A percentile compares a stretch with the other conserved stretches of the same genome.
These are phyloP conservation scores for Cettia cetti DNA, from an alignment of 2,113 vertebrate species.

Conservation along the genomic window DNA sequence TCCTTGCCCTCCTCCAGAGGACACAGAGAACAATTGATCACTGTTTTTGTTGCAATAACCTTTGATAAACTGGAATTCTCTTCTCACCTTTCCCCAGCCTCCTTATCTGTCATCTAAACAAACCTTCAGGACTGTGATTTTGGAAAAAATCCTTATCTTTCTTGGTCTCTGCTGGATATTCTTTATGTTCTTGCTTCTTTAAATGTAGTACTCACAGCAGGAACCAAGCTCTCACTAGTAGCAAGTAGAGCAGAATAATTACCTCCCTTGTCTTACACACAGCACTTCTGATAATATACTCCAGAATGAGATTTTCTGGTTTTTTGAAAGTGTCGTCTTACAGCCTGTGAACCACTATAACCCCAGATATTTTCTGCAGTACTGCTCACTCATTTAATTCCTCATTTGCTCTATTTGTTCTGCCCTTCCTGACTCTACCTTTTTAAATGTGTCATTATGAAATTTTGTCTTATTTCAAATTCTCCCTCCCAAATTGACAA, in stretches of 20 bases:
- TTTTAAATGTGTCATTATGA: background rate
- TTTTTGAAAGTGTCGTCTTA: background rate
- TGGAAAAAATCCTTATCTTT: background rate
- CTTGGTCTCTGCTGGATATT: background rate
- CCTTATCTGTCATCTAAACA: background rate
- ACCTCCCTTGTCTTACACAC: background rate
- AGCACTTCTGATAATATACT: background rate
- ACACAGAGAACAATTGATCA: background rate
- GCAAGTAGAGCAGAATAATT: constrained; percentile 62
- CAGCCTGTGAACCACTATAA: background rate
- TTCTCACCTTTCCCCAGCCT: background rate
- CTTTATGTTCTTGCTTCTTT: background rate
- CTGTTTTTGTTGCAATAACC: background rate
- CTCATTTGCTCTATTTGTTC: background rate
- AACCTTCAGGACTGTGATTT: background rate
- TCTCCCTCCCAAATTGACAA: background rate
- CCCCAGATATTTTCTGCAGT: constrained; percentile 2
- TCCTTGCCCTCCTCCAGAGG: background rate
- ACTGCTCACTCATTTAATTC: background rate
- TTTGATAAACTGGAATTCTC: background rate
- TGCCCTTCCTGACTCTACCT: background rate
- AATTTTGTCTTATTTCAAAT: background rate
- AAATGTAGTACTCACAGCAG: background rate
- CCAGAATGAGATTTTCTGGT: background rate
- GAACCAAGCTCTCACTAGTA: background rate